Evolutionary conservation across 1,140 invertebrate genomes (phyloP), one percentile per base, ranked within the genome.

Genomic region (Condylostylus longicornis): DNA sequence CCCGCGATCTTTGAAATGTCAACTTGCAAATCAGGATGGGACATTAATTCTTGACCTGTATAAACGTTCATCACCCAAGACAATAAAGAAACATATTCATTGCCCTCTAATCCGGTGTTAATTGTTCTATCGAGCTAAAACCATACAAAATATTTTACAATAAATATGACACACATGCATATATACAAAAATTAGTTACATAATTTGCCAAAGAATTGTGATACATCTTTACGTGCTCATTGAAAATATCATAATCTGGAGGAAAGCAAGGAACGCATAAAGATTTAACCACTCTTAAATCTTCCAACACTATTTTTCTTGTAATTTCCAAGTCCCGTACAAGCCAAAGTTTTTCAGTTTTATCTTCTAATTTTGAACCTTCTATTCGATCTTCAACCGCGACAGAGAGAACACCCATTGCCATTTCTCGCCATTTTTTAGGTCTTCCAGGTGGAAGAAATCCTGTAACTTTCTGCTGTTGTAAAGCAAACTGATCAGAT

Each of bases 231-330:
- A 95, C 79, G 65, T 86, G 97, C 62, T 75, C 77, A 45, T 84
- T 78, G 4, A 91, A 77, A 44, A 98, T 95, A 54, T 95, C 74
- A 49, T 94, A 98, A 42, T 80, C 74, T n/a, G 89, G 87, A 3
- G 94, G 94, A 58, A 98, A 98, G 60, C 91, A 95, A 1, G 88
- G 88, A 3, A 83, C 78, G 54, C 91, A 90, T 0, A 94, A 62
- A 1, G 82, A 88, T 64, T 93, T 94, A 1, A 93, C 85, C 19
- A 96, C 88, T 44, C 82, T 67, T 31, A 98, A 64, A 63, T 97
- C 91, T 53, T 94, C 88, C 1, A 96, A 58, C 48, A 95, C 85
- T 1, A 93, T 62, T 51, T 84, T 78, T 22, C 90, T 68, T 2
- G 81, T 84, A n/a, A 93, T 62, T 51, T 81, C 75, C 13, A 77